phyloP scores from a whole-genome alignment of 1,140 invertebrate genomes.

The Lamellibrachia luymesi region DNA sequence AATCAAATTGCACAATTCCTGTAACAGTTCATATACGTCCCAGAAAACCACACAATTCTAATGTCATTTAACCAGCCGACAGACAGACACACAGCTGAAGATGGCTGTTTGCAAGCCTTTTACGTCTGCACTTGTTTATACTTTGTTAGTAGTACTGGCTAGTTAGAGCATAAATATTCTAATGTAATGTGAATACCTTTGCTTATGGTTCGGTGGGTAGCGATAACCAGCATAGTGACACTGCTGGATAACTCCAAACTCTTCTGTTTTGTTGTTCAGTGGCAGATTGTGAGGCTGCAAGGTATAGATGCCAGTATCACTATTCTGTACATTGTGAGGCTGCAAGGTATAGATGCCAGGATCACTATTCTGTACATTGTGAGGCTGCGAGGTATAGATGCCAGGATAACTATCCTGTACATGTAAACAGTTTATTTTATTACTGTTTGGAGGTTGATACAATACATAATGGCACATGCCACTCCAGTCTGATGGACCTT shows the following conservation, averaged over 20 bases:
- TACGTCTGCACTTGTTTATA: slow-evolving; percentile 45
- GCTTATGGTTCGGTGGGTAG: not conserved
- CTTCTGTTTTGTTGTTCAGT: slow-evolving; percentile 50
- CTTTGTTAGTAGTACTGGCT: not conserved
- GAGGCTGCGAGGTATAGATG: slow-evolving; percentile 53
- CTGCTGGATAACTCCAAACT: slow-evolving; percentile 52
- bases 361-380: no score
- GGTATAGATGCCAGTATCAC: not conserved
- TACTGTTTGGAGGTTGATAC: no score
- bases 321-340: not conserved
- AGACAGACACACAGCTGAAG: slow-evolving; percentile 62
- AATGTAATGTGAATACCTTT: not conserved
- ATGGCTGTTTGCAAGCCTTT: slow-evolving; percentile 57
- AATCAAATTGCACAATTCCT: no score
- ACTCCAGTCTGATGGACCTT: no score
- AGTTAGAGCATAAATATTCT: not conserved
- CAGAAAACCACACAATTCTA: not conserved
- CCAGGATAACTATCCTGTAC: not conserved
- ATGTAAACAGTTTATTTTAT: no score
- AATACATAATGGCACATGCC: no score
- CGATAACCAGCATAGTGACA: slow-evolving; percentile 28
- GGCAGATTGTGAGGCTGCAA: slow-evolving; percentile 57
- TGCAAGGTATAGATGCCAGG: no score
- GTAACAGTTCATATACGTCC: no score
- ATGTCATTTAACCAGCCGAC: not conserved